A percentile compares a stretch with the other conserved stretches of the same genome.
These are phyloP conservation scores for Entomyzon cyanotis DNA, from an alignment of 2,113 vertebrate genomes.

Conservation along the genomic window DNA sequence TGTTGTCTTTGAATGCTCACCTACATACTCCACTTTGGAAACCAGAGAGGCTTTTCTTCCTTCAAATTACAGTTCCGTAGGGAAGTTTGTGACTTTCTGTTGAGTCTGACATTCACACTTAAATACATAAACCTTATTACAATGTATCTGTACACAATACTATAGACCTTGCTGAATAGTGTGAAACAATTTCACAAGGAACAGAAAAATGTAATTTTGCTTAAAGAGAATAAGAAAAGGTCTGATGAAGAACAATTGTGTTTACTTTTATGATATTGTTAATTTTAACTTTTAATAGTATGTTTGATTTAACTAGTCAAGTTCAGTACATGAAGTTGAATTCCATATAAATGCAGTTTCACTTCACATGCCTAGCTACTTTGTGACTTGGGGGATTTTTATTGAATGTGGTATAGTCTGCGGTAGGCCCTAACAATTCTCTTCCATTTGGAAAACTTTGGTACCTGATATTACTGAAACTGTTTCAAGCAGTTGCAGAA, in stretches of 20 bases:
- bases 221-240: not conserved
- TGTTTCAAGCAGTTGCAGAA: not conserved
- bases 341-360: not conserved
- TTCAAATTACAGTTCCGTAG: not conserved
- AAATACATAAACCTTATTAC: not conserved
- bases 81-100: not conserved
- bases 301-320: not conserved
- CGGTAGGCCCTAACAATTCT: not conserved
- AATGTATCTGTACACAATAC: not conserved
- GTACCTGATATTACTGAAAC: not conserved
- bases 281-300: not conserved
- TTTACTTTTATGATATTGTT: not conserved
- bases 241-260: not conserved
- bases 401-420: not conserved
- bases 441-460: not conserved
- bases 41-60: not conserved
- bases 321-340: not conserved
- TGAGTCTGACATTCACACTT: not conserved
- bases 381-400: not conserved
- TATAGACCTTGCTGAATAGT: not conserved
- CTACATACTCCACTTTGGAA: conserved; percentile 16
- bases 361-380: not conserved
- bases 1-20: not conserved
- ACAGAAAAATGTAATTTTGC: not conserved
- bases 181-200: not conserved